Conservation (phyloP, 2,888 invertebrate genomes). For the Dermolepida albohirtum region DNA sequence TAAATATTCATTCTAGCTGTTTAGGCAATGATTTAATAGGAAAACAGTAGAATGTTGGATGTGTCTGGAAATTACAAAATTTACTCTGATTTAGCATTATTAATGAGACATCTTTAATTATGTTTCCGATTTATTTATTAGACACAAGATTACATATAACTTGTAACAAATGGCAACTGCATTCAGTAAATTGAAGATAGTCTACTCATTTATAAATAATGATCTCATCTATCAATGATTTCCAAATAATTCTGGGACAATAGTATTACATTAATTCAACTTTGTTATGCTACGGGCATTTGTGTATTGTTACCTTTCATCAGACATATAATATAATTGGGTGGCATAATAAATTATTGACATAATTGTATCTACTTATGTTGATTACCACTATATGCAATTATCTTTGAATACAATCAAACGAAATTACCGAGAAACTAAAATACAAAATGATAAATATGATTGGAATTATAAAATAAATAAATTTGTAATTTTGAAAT, state of each 20-base stretch:
- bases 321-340: no score
- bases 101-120: slow-evolving; percentile 7
- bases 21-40: slow-evolving; percentile 23
- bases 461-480: no score
- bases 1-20: slow-evolving; percentile 15
- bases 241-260: slow-evolving; percentile 11
- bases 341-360: no score
- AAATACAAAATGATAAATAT: no score
- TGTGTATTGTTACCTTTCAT: no score
- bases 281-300: no score
- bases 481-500: no score
- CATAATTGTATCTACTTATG: no score
- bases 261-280: no score
- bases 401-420: no score
- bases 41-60: slow-evolving; percentile 10
- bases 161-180: background rate
- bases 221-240: background rate
- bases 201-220: slow-evolving; percentile 6
- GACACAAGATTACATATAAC: background rate
- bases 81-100: slow-evolving; percentile 11
- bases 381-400: no score
- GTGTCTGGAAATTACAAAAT: slow-evolving; percentile 7
- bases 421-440: no score
- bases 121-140: background rate
- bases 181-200: slow-evolving; percentile 3